These are phyloP conservation scores for Trypoxylon attenuatum DNA, from an alignment of 2,888 invertebrate species.

Conservation along the genomic window DNA sequence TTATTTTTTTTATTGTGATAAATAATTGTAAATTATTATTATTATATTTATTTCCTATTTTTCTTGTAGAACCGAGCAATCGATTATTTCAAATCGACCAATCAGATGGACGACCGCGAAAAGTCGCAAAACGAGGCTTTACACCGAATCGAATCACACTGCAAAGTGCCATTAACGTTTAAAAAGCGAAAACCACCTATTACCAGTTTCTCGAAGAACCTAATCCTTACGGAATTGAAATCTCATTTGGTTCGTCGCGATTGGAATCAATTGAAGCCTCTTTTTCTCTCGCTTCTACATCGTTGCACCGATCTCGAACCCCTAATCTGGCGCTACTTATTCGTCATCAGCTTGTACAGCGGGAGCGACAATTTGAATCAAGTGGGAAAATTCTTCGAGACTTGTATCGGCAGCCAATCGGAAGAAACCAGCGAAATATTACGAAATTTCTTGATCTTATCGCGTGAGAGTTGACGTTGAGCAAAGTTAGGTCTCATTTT, in stretches of 20 bases:
- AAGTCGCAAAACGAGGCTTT: too few relatives aligned
- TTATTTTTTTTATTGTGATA: too few relatives aligned
- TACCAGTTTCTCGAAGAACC: conserved; percentile 12
- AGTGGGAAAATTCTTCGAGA: conserved; percentile 20
- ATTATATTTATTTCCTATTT: too few relatives aligned
- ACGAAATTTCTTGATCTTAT: conserved; percentile 22
- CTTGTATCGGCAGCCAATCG: conserved; percentile 24
- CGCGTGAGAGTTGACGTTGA: too few relatives aligned
- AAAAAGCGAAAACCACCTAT: neutral
- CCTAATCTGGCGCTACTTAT: conserved; percentile 37
- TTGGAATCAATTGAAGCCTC: conserved; percentile 26
- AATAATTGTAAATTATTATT: too few relatives aligned
- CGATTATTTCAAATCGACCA: too few relatives aligned
- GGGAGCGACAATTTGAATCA: conserved; percentile 16
- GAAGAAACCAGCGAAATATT: conserved; percentile 18
- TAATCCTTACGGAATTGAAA: conserved; percentile 28
- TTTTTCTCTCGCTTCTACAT: conserved; percentile 24
- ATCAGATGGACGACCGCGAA: too few relatives aligned
- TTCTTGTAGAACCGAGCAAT: too few relatives aligned
- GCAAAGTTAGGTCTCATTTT: too few relatives aligned
- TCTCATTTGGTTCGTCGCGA: conserved; percentile 12
- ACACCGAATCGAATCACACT: too few relatives aligned
- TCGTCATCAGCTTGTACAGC: conserved; percentile 29
- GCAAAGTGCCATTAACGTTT: conserved; percentile 19
- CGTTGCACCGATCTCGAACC: conserved; percentile 28